A percentile compares a stretch with the other conserved stretches of the same genome.
These are phyloP conservation scores for Drosophila subpulchrella DNA, from an alignment of 1,140 invertebrate species.

Conservation along the genomic window DNA sequence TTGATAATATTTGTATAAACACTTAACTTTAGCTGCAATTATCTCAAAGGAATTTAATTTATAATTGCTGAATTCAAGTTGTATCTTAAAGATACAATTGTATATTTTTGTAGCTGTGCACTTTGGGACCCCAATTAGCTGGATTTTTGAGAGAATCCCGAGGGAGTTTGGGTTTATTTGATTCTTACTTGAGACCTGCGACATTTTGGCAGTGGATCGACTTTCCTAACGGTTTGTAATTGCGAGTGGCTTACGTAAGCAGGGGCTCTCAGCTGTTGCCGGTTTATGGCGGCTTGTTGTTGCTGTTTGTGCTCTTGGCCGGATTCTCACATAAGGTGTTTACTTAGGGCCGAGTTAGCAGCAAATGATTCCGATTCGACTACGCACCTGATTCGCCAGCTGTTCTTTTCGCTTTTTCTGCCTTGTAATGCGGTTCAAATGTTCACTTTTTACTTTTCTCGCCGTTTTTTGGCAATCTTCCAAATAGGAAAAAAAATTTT, in stretches of 20 bases:
- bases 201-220: conserved; percentile 37
- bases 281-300: conserved; percentile 26
- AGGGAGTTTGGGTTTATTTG: background rate
- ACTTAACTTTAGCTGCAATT: too few relatives aligned
- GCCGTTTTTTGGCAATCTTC: conserved; percentile 28
- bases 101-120: background rate
- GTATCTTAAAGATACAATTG: background rate
- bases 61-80: too few relatives aligned
- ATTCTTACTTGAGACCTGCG: conserved; percentile 47
- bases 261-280: conserved; percentile 31
- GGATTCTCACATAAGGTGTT: conserved; percentile 8
- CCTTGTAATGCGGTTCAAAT: conserved; percentile 27
- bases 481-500: conserved; percentile 36
- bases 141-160: background rate
- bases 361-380: conserved; percentile 1
- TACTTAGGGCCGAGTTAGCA: conserved; percentile 32
- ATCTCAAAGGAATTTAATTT: too few relatives aligned
- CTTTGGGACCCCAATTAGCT: too few relatives aligned
- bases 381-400: conserved; percentile 22
- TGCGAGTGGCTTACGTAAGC: conserved; percentile 44
- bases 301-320: conserved; percentile 1
- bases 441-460: conserved; percentile 10
- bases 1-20: too few relatives aligned
- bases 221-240: conserved; percentile 17
- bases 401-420: conserved; percentile 32